A percentile compares a stretch with the other conserved stretches of the same genome.
Conservation (phyloP, 1,140 invertebrate species). For the Batillaria attramentaria region DNA sequence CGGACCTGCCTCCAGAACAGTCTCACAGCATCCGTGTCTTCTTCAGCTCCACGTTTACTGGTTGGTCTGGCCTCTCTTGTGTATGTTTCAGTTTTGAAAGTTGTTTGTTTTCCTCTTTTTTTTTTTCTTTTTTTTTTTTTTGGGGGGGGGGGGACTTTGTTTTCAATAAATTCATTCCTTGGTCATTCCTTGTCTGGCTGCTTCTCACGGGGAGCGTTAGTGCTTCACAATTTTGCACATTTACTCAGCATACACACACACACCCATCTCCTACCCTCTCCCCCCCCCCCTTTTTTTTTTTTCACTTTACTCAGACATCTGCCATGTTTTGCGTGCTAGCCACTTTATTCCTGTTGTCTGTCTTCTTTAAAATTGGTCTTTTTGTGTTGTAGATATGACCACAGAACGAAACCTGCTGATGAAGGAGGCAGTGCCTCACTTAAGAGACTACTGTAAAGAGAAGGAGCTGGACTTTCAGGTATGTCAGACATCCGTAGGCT, state of each 20-base stretch:
- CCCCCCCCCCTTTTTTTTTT: background rate
- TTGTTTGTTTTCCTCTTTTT: too few species aligned
- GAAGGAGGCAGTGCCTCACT: constrained; percentile 46
- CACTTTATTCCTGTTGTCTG: background rate
- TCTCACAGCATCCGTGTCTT: too few species aligned
- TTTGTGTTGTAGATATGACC: constrained; percentile 54
- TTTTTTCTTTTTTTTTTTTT: too few species aligned
- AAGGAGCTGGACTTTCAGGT: constrained; percentile 59
- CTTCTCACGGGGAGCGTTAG: too few species aligned
- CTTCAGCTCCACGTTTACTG: background rate
- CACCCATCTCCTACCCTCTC: background rate
- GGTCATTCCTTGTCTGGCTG: too few species aligned
- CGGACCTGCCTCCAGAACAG: too few species aligned
- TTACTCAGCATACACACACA: background rate
- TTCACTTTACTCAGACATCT: background rate
- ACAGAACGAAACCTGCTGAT: constrained; percentile 55
- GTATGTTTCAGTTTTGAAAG: too few species aligned
- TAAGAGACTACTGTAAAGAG: constrained; percentile 52
- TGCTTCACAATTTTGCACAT: too few species aligned
- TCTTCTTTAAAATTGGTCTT: background rate
- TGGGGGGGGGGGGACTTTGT: too few species aligned
- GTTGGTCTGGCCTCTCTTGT: background rate
- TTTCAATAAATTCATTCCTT: too few species aligned
- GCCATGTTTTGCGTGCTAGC: background rate
- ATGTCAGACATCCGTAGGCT: background rate